phyloP scores from a whole-genome alignment of 2,888 invertebrate species.

The Nomada goodeniana region DNA sequence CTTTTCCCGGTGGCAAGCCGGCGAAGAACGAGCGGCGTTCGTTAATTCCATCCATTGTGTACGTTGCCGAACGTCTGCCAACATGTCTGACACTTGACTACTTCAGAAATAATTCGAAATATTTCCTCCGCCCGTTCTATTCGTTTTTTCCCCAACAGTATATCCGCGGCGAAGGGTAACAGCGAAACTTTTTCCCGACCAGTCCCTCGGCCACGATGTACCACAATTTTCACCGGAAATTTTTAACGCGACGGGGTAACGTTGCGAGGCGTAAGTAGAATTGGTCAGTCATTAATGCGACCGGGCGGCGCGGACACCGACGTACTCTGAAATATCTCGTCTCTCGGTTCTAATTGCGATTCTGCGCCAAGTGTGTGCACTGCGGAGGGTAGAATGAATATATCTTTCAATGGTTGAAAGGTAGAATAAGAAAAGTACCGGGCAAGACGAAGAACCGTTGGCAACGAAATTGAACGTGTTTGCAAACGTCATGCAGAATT shows the following conservation, averaged over 20 bases:
- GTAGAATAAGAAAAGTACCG: too few species aligned
- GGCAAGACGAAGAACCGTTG: too few species aligned
- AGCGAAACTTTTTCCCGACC: slow-evolving; percentile 31
- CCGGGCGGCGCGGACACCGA: neutral
- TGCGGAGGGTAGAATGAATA: neutral
- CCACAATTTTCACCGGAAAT: slow-evolving; percentile 9
- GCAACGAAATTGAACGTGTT: too few species aligned
- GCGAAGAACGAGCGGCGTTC: slow-evolving; percentile 30
- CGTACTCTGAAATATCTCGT: neutral
- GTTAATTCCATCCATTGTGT: slow-evolving; percentile 52
- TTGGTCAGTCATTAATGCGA: slow-evolving; percentile 22
- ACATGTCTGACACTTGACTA: slow-evolving; percentile 20
- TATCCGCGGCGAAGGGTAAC: slow-evolving; percentile 17
- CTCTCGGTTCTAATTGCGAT: too few species aligned
- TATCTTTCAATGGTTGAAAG: neutral
- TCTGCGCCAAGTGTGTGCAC: too few species aligned
- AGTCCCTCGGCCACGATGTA: neutral
- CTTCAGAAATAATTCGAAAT: slow-evolving; percentile 28
- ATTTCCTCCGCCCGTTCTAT: neutral
- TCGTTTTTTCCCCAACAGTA: neutral
- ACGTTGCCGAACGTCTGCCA: neutral
- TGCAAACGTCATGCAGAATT: too few species aligned
- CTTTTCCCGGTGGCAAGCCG: neutral
- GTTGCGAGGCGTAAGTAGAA: slow-evolving; percentile 18
- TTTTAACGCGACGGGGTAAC: slow-evolving; percentile 5